These are phyloP conservation scores for Drosophila bocki DNA, from an alignment of 1,140 invertebrate genomes.

Conservation along the genomic window DNA sequence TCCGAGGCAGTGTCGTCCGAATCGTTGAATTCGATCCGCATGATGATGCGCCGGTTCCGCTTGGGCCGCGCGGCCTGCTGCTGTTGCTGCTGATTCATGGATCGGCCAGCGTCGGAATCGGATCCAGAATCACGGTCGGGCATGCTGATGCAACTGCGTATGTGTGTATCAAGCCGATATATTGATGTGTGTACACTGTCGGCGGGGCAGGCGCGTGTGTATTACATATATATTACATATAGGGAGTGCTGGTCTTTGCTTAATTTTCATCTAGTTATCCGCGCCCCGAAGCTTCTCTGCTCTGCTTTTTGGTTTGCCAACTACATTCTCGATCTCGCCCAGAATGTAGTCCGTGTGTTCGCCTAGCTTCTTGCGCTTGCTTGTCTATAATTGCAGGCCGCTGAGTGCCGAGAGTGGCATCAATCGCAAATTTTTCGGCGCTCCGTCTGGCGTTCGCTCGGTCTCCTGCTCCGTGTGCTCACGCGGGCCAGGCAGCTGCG, in stretches of 20 bases:
- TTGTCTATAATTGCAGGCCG: conserved; percentile 52
- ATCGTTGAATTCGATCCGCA: conserved; percentile 84
- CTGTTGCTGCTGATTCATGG: conserved; percentile 58
- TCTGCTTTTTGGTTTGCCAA: conserved; percentile 5
- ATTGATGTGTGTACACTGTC: conserved; percentile 43
- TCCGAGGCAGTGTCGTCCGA: conserved; percentile 65
- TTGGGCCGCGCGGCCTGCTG: conserved; percentile 35
- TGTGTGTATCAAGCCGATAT: conserved; percentile 58
- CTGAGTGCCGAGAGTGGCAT: conserved; percentile 43
- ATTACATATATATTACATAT: conserved; percentile 52
- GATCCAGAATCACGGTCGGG: conserved; percentile 54
- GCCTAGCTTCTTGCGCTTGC: conserved; percentile 12
- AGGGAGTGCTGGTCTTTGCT: conserved; percentile 38
- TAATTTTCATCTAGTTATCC: conserved; percentile 42
- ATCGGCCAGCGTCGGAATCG: conserved; percentile 61
- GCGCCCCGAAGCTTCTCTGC: conserved; percentile 8
- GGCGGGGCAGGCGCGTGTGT: conserved; percentile 45
- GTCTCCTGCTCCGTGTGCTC: neutral
- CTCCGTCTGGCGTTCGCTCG: conserved; percentile 1
- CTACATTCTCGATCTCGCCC: conserved; percentile 37
- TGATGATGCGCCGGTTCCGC: conserved; percentile 77
- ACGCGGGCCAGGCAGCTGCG: conserved; percentile 7
- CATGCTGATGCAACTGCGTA: conserved; percentile 79
- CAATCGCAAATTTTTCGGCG: conserved; percentile 43
- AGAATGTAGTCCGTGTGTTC: conserved; percentile 7